A percentile compares a stretch with the other conserved stretches of the same genome.
phyloP scores from a whole-genome alignment of 2,888 invertebrate genomes.

The Phortica okadai region DNA sequence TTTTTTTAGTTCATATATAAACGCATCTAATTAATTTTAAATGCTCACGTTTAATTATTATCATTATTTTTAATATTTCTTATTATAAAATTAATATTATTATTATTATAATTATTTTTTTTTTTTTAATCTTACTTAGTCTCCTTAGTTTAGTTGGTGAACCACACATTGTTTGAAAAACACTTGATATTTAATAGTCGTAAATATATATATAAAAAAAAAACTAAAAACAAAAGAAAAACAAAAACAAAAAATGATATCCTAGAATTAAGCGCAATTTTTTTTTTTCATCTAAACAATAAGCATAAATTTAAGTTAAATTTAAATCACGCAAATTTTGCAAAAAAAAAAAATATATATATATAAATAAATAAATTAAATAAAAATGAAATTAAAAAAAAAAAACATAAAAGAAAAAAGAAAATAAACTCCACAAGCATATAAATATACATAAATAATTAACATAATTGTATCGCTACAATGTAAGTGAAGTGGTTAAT shows the following conservation, averaged over 20 bases:
- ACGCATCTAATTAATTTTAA: not conserved
- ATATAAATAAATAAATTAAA: constrained; percentile 23
- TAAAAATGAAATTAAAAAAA: constrained; percentile 12
- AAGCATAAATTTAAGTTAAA: constrained; percentile 19
- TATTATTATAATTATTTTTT: constrained; percentile 59
- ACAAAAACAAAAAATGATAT: constrained; percentile 37
- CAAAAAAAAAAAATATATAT: not conserved
- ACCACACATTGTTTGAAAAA: constrained; percentile 61
- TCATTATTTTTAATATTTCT: constrained; percentile 28
- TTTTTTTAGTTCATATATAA: not conserved
- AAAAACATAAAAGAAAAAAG: constrained; percentile 14
- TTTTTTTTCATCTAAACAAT: constrained; percentile 26
- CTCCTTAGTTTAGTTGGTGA: constrained; percentile 26
- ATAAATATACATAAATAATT: constrained; percentile 6
- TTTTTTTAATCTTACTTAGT: constrained; percentile 50
- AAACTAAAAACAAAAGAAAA: no score
- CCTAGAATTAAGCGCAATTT: constrained; percentile 55
- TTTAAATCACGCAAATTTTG: not conserved
- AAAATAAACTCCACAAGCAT: constrained; percentile 8
- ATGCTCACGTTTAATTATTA: no score
- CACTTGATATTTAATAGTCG: constrained; percentile 47
- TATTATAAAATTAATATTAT: constrained; percentile 33
- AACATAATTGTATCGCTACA: constrained; percentile 26
- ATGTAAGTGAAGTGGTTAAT: constrained; percentile 54
- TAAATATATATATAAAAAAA: constrained; percentile 38